These are phyloP conservation scores for Lethrus apterus DNA, from an alignment of 1,140 invertebrate species.

Conservation along the genomic window DNA sequence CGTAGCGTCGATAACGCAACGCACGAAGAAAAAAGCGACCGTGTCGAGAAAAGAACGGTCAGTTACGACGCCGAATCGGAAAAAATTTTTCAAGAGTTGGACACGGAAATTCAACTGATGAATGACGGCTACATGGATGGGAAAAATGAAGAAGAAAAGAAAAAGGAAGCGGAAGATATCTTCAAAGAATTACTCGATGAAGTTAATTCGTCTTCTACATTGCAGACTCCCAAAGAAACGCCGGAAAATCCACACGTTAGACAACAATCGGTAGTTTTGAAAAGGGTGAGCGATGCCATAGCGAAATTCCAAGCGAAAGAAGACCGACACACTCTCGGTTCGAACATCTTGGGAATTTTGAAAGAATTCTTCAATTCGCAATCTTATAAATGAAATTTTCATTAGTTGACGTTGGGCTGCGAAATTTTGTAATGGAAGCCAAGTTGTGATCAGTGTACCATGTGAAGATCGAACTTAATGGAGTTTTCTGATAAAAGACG, in stretches of 20 bases:
- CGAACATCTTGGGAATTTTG: conserved; percentile 24
- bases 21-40: conserved; percentile 21
- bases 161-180: conserved; percentile 28
- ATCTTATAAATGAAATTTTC: no score
- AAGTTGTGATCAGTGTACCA: no score
- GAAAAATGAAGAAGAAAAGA: conserved; percentile 20
- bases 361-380: conserved; percentile 30
- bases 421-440: conserved; percentile 2
- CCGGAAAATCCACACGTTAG: not conserved
- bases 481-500: no score
- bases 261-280: conserved; percentile 21
- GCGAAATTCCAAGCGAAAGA: conserved; percentile 24
- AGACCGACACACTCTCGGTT: conserved; percentile 19
- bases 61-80: conserved; percentile 15
- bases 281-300: conserved; percentile 26
- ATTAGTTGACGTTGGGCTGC: conserved; percentile 9
- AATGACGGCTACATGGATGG: conserved; percentile 6
- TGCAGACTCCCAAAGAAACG: not conserved
- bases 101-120: conserved; percentile 24
- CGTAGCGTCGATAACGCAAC: not conserved
- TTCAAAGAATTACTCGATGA: conserved; percentile 35
- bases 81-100: conserved; percentile 28
- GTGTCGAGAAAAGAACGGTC: conserved; percentile 10
- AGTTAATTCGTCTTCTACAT: conserved; percentile 25
- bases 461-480: no score